These are phyloP conservation scores for Aegotheles bennettii DNA, from an alignment of 2,113 vertebrate species.

Conservation along the genomic window DNA sequence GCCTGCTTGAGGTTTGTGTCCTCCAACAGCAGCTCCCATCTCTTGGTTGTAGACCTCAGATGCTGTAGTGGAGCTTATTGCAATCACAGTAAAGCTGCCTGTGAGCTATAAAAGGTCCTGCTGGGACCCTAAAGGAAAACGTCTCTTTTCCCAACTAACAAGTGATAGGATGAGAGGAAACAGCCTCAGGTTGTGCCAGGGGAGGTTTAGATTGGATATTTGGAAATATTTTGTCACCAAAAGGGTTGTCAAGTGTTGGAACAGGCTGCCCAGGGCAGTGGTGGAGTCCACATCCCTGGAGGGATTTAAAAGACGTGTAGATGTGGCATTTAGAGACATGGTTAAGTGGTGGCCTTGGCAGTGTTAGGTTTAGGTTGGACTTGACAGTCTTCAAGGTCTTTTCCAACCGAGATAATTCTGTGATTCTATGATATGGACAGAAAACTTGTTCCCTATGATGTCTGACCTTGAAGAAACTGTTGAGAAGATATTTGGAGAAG, in stretches of 20 bases:
- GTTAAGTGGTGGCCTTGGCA: neutral
- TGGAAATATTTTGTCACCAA: neutral
- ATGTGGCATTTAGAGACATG: fast-evolving
- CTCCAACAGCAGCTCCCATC: neutral
- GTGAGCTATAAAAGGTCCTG: neutral
- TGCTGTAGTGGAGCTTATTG: fast-evolving
- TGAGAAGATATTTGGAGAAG: neutral
- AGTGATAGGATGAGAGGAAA: neutral
- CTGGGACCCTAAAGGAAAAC: neutral
- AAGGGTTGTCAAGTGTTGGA: fast-evolving
- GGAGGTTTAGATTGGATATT: neutral
- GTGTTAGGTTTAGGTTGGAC: neutral
- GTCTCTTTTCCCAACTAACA: neutral
- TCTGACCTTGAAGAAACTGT: neutral
- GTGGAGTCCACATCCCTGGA: neutral
- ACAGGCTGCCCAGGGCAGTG: neutral
- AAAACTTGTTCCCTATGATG: fast-evolving
- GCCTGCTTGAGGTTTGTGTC: neutral
- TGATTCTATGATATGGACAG: neutral
- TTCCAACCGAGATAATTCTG: neutral
- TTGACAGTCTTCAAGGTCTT: fast-evolving
- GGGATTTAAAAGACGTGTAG: fast-evolving
- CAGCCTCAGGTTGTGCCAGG: fast-evolving
- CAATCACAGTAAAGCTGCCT: neutral
- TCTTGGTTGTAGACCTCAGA: neutral